Evolutionary conservation across 2,888 invertebrate genomes (phyloP).

Genomic region (Chrysolina americana): DNA sequence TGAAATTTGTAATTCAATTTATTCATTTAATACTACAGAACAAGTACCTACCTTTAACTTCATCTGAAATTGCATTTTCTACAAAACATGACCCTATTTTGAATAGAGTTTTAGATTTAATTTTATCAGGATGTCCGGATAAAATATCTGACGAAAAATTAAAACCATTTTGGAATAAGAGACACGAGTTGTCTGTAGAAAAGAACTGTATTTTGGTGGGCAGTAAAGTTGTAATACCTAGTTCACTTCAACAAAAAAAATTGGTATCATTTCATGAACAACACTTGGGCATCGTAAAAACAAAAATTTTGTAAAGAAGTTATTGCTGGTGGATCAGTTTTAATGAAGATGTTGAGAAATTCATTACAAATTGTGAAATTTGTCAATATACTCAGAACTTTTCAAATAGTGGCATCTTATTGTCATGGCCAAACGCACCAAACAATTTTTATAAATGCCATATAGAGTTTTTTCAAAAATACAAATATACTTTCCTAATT

Average conservation of each 20-base stretch:
- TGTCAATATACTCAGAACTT: constrained; percentile 19
- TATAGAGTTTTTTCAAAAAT: too few relatives aligned
- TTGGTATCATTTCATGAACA: constrained; percentile 38
- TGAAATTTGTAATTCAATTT: background rate
- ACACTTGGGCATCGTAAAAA: constrained; percentile 29
- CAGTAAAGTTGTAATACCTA: constrained; percentile 26
- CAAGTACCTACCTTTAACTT: constrained; percentile 12
- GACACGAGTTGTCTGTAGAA: constrained; percentile 34
- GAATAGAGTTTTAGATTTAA: background rate
- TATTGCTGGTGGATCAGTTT: constrained; percentile 15
- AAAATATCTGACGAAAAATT: constrained; percentile 9
- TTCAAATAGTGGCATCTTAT: constrained; percentile 24
- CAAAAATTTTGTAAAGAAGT: constrained; percentile 11
- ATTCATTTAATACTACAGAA: constrained; percentile 8
- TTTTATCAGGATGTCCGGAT: constrained; percentile 26
- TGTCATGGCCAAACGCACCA: constrained; percentile 40
- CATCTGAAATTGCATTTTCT: constrained; percentile 7
- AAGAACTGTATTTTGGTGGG: constrained; percentile 1
- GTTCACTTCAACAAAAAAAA: constrained; percentile 14
- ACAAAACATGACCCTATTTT: too few relatives aligned
- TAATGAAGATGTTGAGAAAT: constrained; percentile 22
- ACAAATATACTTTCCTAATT: too few relatives aligned
- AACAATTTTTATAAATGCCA: too few relatives aligned
- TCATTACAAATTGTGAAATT: background rate
- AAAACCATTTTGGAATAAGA: constrained; percentile 30